Percentiles rank a stretch among this genome's conserved stretches.
These are phyloP conservation scores for Hypsibius dujardini DNA, from an alignment of 1,140 invertebrate genomes.

Conservation along the genomic window DNA sequence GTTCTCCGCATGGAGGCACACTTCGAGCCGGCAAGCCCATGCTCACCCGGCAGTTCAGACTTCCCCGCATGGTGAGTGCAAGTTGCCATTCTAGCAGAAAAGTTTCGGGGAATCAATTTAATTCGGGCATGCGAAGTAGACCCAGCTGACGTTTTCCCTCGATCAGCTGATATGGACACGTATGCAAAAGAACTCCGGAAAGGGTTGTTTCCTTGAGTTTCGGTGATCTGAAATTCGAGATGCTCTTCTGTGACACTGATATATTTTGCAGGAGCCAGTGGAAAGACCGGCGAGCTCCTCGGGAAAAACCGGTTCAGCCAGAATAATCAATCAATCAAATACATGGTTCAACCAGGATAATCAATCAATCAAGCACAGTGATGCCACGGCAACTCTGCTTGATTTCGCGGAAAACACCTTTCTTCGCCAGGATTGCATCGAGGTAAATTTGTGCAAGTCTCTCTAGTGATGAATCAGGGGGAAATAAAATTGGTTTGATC, in stretches of 20 bases:
- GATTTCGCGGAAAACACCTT: too few relatives aligned
- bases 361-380: too few relatives aligned
- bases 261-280: not conserved
- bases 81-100: too few relatives aligned
- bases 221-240: not conserved
- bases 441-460: too few relatives aligned
- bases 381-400: too few relatives aligned
- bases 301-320: not conserved
- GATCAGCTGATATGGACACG: not conserved
- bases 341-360: too few relatives aligned
- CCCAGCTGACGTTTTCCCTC: not conserved
- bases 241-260: not conserved
- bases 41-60: too few relatives aligned
- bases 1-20: not conserved
- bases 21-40: not conserved
- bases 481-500: too few relatives aligned
- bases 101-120: not conserved
- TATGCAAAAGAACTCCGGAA: not conserved
- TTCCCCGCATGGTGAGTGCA: too few relatives aligned
- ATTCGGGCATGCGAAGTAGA: slow-evolving; percentile 5
- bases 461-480: too few relatives aligned
- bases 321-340: not conserved
- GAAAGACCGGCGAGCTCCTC: not conserved
- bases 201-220: not conserved
- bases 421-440: too few relatives aligned